Percentiles rank a stretch among this genome's conserved stretches.
Evolutionary conservation across 2,797 vertebrate species (phyloP).

Genomic region (Heteromormyrus szaboi): DNA sequence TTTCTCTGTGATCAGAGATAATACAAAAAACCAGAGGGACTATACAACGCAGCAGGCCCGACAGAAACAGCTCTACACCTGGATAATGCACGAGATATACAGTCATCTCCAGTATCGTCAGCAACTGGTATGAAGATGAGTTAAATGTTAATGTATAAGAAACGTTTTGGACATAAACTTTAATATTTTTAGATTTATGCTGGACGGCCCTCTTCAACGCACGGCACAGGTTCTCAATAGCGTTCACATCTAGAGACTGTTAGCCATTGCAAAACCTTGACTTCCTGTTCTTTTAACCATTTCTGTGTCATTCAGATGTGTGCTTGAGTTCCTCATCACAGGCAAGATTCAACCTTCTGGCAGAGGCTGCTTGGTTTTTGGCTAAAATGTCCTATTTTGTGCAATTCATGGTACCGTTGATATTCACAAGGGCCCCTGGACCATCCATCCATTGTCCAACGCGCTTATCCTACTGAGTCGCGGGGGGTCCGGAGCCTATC

Average conservation of each 20-base stretch:
- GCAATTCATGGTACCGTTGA: not conserved
- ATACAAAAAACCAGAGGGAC: not conserved
- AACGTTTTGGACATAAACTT: not conserved
- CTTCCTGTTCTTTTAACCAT: not conserved
- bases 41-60: not conserved
- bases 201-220: not conserved
- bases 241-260: not conserved
- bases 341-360: not conserved
- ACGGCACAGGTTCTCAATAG: not conserved
- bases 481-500: too few relatives aligned
- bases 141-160: not conserved
- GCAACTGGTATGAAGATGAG: not conserved
- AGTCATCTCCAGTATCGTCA: not conserved
- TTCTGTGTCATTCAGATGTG: not conserved
- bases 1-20: not conserved
- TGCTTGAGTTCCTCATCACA: not conserved
- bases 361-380: not conserved
- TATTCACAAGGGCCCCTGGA: not conserved
- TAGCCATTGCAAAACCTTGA: not conserved
- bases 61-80: not conserved
- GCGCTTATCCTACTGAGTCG: too few relatives aligned
- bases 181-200: not conserved
- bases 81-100: not conserved
- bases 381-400: not conserved
- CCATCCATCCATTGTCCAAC: too few relatives aligned